These are phyloP conservation scores for Abramis brama DNA, from an alignment of 2,113 vertebrate genomes.

Conservation along the genomic window DNA sequence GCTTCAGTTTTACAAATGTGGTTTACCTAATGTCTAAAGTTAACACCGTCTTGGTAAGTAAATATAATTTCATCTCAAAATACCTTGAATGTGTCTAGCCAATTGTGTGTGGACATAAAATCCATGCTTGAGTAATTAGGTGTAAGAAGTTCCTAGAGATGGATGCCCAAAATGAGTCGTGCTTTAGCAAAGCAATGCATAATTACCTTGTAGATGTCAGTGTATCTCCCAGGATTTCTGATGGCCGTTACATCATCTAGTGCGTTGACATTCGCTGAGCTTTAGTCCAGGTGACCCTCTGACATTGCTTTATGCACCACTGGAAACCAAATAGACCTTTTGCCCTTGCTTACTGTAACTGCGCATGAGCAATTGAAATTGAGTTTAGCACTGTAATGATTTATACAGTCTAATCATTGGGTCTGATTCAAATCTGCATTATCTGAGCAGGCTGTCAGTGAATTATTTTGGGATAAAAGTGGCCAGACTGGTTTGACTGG, in stretches of 20 bases:
- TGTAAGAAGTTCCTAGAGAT: neutral
- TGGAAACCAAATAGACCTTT: neutral
- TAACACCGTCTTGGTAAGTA: neutral
- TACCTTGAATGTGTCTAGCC: neutral
- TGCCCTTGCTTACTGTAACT: conserved; percentile 3
- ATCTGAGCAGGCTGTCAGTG: neutral
- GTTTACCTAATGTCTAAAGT: neutral
- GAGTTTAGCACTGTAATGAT: neutral
- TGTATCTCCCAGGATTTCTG: neutral
- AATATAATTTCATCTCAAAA: neutral
- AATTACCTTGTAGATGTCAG: neutral
- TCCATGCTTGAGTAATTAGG: neutral
- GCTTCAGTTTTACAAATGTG: neutral
- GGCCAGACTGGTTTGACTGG: conserved; percentile 17
- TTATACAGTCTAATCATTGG: neutral
- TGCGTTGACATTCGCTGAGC: conserved; percentile 39
- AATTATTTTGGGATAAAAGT: neutral
- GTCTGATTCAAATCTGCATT: neutral
- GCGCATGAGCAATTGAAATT: neutral
- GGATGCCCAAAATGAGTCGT: neutral
- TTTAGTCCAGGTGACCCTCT: conserved; percentile 58
- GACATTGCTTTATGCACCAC: conserved; percentile 58
- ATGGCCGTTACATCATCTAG: neutral
- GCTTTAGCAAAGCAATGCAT: neutral
- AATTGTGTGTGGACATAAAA: neutral